phyloP scores from a whole-genome alignment of 2,888 invertebrate species.

The Nephrotoma appendiculata region DNA sequence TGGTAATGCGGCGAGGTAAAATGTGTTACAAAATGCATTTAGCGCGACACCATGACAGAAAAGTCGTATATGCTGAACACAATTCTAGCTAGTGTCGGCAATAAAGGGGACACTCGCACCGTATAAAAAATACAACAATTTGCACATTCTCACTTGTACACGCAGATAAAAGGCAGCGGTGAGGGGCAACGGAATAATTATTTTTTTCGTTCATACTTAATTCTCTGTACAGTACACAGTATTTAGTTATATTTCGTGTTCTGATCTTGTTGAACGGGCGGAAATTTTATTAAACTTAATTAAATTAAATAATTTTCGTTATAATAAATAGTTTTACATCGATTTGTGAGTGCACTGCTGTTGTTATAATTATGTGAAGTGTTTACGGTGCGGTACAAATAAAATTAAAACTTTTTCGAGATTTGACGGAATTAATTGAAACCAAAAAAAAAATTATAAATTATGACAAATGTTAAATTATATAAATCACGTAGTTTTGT shows the following conservation, averaged over 20 bases:
- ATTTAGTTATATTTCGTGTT: not conserved
- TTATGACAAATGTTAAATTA: conserved; percentile 32
- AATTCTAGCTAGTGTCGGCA: not conserved
- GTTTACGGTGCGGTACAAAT: not conserved
- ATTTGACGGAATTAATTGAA: not conserved
- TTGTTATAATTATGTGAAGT: not conserved
- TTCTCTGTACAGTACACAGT: not conserved
- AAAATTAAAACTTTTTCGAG: not conserved
- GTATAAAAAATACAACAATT: not conserved
- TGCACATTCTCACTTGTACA: not conserved
- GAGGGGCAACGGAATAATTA: not conserved
- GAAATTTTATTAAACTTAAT: not conserved
- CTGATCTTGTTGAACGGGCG: not conserved
- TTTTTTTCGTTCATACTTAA: not conserved
- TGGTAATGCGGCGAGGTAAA: not conserved
- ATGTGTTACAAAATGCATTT: not conserved
- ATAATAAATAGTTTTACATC: not conserved
- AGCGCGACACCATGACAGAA: not conserved
- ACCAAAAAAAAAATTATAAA: not conserved
- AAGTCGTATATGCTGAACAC: not conserved
- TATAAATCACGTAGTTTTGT: conserved; percentile 31
- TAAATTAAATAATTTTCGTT: not conserved
- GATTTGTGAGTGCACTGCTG: not conserved
- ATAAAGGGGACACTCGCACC: not conserved
- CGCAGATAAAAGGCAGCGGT: not conserved